phyloP scores from a whole-genome alignment of 1,140 invertebrate genomes.

The Neuroterus valhalla region DNA sequence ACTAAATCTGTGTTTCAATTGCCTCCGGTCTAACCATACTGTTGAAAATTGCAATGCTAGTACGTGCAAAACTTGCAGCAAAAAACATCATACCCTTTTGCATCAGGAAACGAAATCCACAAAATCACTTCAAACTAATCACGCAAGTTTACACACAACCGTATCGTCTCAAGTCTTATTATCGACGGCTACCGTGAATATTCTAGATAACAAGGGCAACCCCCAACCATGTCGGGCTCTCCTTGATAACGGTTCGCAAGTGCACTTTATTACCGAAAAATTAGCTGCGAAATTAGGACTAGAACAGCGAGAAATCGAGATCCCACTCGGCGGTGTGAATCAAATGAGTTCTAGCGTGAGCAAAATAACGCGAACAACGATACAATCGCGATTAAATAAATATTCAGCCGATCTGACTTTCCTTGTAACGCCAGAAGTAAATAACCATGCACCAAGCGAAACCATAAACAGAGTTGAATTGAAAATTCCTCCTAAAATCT shows the following conservation, averaged over 20 bases:
- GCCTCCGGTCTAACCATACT: background rate
- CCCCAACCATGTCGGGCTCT: background rate
- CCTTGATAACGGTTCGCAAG: no score
- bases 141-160: background rate
- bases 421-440: no score
- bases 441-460: no score
- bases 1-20: background rate
- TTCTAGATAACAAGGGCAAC: background rate
- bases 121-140: background rate
- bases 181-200: background rate
- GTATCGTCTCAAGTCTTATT: background rate
- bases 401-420: no score
- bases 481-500: no score
- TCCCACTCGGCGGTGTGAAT: no score
- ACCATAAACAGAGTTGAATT: no score
- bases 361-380: no score
- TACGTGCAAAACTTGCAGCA: background rate
- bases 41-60: background rate
- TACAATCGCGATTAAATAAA: no score
- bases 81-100: background rate
- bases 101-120: background rate
- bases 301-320: no score
- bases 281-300: background rate
- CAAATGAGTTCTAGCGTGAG: no score
- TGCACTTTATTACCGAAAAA: background rate